Evolutionary conservation across 2,888 invertebrate genomes (phyloP).

Genomic region (Chalcosyrphus nemorum): DNA sequence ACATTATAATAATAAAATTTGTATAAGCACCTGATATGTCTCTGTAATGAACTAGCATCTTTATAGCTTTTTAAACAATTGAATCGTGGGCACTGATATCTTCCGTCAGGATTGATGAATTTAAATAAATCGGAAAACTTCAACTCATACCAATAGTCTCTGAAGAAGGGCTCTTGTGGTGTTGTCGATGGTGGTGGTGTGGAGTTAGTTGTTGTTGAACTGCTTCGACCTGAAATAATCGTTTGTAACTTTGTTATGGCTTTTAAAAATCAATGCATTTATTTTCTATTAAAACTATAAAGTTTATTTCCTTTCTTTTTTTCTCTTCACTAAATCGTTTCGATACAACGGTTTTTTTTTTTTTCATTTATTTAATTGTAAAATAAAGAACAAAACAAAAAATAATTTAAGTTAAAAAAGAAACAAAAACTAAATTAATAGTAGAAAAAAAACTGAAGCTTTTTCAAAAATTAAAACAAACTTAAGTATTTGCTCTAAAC

Average conservation of each 20-base stretch:
- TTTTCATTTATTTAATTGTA: constrained; percentile 13
- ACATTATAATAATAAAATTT: constrained; percentile 45
- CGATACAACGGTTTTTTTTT: not conserved
- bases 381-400: constrained; percentile 42
- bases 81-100: constrained; percentile 82
- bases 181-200: constrained; percentile 78
- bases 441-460: constrained; percentile 27
- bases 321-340: not conserved
- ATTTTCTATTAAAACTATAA: not conserved
- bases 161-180: constrained; percentile 78
- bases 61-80: constrained; percentile 82
- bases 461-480: constrained; percentile 34
- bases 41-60: constrained; percentile 82
- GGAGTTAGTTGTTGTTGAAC: constrained; percentile 79
- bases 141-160: constrained; percentile 82
- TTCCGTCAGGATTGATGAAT: constrained; percentile 82
- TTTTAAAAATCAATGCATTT: constrained; percentile 38
- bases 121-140: constrained; percentile 82
- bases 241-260: constrained; percentile 64
- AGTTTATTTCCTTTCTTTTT: not conserved
- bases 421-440: constrained; percentile 55
- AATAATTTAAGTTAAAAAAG: constrained; percentile 67
- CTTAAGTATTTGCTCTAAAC: constrained; percentile 62
- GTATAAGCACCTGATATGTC: constrained; percentile 81
- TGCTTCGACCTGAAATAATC: constrained; percentile 76